phyloP scores from a whole-genome alignment of 2,888 invertebrate species.

The Polydrusus pterygomalis region DNA sequence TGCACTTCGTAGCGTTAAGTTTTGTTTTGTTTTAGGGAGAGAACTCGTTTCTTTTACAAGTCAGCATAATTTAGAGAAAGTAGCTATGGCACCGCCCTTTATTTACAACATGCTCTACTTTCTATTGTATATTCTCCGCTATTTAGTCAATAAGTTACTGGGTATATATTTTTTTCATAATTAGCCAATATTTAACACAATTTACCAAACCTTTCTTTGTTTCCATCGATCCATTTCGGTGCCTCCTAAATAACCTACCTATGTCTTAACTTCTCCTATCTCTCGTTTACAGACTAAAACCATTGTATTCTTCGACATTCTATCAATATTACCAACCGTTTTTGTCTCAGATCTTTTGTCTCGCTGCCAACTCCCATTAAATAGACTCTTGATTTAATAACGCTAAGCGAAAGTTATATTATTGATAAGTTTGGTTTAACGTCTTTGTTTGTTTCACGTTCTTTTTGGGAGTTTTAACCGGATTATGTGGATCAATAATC shows the following conservation, averaged over 20 bases:
- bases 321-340: slow-evolving; percentile 61
- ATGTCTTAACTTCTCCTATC: slow-evolving; percentile 15
- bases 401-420: slow-evolving; percentile 43
- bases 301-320: slow-evolving; percentile 59
- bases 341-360: slow-evolving; percentile 64
- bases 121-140: no score
- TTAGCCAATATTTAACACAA: neutral
- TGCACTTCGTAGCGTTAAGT: no score
- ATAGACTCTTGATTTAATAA: slow-evolving; percentile 63
- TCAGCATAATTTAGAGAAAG: no score
- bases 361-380: slow-evolving; percentile 64
- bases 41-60: no score
- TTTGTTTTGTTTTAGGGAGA: no score
- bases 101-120: no score
- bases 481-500: slow-evolving; percentile 18
- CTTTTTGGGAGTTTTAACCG: slow-evolving; percentile 14
- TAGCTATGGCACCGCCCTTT: no score
- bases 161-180: no score
- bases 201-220: slow-evolving; percentile 14
- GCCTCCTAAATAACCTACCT: slow-evolving; percentile 17
- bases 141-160: no score
- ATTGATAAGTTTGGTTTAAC: slow-evolving; percentile 34
- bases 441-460: slow-evolving; percentile 35
- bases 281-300: slow-evolving; percentile 39
- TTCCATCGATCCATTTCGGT: slow-evolving; percentile 7